Evolutionary conservation across 2,888 invertebrate genomes (phyloP).

Genomic region (Serrognathus titanus): DNA sequence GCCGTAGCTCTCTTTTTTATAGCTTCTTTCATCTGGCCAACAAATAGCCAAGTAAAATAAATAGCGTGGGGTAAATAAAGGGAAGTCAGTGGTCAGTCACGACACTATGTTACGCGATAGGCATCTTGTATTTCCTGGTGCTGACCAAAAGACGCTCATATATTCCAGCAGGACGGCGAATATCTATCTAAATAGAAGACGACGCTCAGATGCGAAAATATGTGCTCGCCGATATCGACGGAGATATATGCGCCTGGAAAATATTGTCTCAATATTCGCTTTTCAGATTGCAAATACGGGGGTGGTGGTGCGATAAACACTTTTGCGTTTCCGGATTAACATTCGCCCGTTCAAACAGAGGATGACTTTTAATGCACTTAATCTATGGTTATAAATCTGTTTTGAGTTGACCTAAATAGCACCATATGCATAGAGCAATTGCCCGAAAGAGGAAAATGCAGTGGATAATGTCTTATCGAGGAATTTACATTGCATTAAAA

Average conservation of each 20-base stretch:
- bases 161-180: slow-evolving; percentile 38
- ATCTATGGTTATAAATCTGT: no score
- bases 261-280: slow-evolving; percentile 10
- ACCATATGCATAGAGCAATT: no score
- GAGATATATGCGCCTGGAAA: slow-evolving; percentile 27
- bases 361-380: no score
- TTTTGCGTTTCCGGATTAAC: no score
- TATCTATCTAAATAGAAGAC: slow-evolving; percentile 42
- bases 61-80: slow-evolving; percentile 37
- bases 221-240: slow-evolving; percentile 39
- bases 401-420: no score
- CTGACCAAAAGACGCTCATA: slow-evolving; percentile 47
- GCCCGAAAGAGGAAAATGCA: no score
- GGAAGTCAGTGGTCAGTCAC: slow-evolving; percentile 41
- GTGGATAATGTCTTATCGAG: no score
- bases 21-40: slow-evolving; percentile 17
- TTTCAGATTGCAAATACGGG: no score
- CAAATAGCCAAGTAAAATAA: slow-evolving; percentile 30
- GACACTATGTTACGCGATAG: slow-evolving; percentile 45
- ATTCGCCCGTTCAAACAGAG: no score
- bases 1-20: slow-evolving; percentile 13
- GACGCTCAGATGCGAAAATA: slow-evolving; percentile 30
- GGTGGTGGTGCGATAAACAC: no score
- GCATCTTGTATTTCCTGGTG: slow-evolving; percentile 48
- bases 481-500: no score